A percentile compares a stretch with the other conserved stretches of the same genome.
phyloP scores from a whole-genome alignment of 1,140 invertebrate genomes.

The Drosophila pruinosa region DNA sequence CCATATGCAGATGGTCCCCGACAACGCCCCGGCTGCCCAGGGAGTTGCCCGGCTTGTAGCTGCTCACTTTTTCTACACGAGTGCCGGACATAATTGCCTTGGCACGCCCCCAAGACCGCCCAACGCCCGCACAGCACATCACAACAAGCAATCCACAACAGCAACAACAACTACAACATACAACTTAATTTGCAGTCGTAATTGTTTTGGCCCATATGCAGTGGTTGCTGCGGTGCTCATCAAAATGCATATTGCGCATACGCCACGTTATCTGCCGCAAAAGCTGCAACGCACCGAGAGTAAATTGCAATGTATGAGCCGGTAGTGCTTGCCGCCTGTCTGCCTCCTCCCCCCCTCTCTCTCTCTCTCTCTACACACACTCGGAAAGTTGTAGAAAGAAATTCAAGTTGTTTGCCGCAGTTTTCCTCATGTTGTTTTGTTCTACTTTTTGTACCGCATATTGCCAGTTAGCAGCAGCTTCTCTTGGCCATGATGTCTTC shows the following conservation, averaged over 20 bases:
- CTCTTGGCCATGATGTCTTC: conserved; percentile 45
- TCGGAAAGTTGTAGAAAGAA: conserved; percentile 38
- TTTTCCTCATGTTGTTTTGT: conserved; percentile 67
- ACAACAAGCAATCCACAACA: conserved; percentile 14
- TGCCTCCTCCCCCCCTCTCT: not conserved
- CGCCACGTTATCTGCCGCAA: conserved; percentile 52
- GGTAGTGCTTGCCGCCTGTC: not conserved
- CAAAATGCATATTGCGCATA: conserved; percentile 65
- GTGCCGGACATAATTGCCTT: conserved; percentile 73
- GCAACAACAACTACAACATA: conserved; percentile 18
- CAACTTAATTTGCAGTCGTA: conserved; percentile 62
- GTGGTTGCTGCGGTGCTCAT: conserved; percentile 16
- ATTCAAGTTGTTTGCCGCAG: conserved; percentile 35
- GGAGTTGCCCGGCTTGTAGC: not conserved
- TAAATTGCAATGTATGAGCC: conserved; percentile 55
- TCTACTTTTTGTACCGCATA: conserved; percentile 62
- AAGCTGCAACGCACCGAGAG: conserved; percentile 62
- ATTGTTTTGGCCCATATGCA: conserved; percentile 72
- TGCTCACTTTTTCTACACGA: conserved; percentile 68
- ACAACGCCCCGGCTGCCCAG: too few species aligned
- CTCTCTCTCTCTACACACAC: conserved; percentile 6
- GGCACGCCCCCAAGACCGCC: conserved; percentile 42
- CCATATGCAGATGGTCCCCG: conserved; percentile 58
- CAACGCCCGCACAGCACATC: conserved; percentile 51
- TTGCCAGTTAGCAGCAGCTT: conserved; percentile 15